Evolutionary conservation across 2,113 vertebrate species (phyloP), one percentile per base, ranked within the genome.

Genomic region (Zosterops lateralis): DNA sequence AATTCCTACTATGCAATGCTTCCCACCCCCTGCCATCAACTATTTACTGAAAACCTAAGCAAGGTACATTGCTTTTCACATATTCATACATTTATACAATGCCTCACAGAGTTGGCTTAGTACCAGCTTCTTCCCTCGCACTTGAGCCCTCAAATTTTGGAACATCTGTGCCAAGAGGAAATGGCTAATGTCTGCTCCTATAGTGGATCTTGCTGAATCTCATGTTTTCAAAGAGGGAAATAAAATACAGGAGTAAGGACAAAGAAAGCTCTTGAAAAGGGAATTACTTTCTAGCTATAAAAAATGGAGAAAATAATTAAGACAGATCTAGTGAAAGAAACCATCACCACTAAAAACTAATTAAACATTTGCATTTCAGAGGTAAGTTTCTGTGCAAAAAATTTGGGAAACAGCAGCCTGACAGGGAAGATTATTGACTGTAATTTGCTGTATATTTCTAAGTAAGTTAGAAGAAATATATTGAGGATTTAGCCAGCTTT

Each of bases 291-390:
- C 95, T 95, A 97, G 93, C 50, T 89, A 50, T 92, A 87, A 97
- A 94, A 97, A 97, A 93, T 68, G 5, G 82, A 83, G 88, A 94
- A 92, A 70, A 76, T 97, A 97, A 97, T 96, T 22, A 66, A 96
- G 95, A 96, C 40, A 93, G 92, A 88, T 95, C 87, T 94, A 91
- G 86, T 84, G 96, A 97, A 97, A 97, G 96, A 95, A 95, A 93
- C 80, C 36, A 4, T 96, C 81, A 60, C 58, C 66, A 95, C 96
- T 96, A 97, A 97, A 97, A 97, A 94, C 91, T 95, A 96, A 96
- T 95, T 97, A 97, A 97, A 95, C 90, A 87, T 95, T 97, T 97
- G 94, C 89, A 96, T 96, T 97, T 96, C 95, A 97, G 97, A 95
- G 84, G 91, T 93, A 95, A 95, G 66, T 97, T 97, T 97, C 78